phyloP scores from a whole-genome alignment of 2,797 vertebrate species.

The Gallinago stenura region DNA sequence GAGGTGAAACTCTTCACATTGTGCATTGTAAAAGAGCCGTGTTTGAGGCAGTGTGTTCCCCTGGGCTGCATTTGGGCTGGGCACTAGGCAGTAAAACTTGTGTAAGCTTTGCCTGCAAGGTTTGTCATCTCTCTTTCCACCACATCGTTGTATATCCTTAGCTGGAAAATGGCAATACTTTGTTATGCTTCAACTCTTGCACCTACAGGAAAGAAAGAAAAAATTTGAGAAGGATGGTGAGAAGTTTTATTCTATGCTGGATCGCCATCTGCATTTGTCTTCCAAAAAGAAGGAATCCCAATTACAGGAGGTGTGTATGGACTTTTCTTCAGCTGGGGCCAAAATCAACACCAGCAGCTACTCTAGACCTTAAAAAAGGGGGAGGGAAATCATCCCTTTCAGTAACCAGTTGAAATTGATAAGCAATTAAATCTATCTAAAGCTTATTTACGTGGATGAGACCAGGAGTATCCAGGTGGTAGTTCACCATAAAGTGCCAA shows the following conservation, averaged over 20 bases:
- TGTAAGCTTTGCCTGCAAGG: not conserved
- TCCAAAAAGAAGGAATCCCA: constrained; percentile 97
- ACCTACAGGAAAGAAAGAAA: constrained; percentile 90
- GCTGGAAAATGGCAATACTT: not conserved
- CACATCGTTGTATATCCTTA: not conserved
- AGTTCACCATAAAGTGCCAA: not conserved
- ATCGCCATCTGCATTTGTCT: constrained; percentile 93
- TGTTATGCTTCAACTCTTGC: constrained; percentile 34
- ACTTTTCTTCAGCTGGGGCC: not conserved
- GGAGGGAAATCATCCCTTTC: not conserved
- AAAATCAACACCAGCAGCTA: not conserved
- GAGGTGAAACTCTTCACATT: fast-evolving
- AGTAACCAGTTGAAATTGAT: not conserved
- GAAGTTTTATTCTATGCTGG: constrained; percentile 94
- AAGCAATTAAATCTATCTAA: not conserved
- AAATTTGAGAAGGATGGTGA: constrained; percentile 98
- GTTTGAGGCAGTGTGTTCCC: not conserved
- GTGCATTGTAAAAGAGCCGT: not conserved
- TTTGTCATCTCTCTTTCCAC: not conserved
- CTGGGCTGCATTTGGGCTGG: not conserved
- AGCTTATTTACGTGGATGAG: not conserved
- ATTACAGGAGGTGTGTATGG: constrained; percentile 88
- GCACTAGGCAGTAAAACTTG: not conserved
- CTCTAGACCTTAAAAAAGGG: not conserved
- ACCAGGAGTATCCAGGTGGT: not conserved